Percentiles rank a stretch among this genome's conserved stretches.
These are phyloP conservation scores for Anniella stebbinsi DNA, from an alignment of 2,797 vertebrate species.

Conservation along the genomic window DNA sequence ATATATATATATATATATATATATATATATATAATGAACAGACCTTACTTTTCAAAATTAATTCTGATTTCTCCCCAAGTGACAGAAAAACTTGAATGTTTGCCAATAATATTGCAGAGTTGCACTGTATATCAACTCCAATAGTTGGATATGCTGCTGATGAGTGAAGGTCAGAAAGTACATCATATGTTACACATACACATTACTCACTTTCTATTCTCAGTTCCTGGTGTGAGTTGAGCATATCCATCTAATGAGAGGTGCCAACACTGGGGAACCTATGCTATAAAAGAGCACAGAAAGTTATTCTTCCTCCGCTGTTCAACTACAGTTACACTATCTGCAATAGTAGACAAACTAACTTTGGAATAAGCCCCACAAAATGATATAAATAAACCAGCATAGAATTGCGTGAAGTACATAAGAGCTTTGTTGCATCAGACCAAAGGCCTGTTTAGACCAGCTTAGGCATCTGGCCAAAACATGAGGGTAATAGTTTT, in stretches of 20 bases:
- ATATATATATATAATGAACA: no score
- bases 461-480: no score
- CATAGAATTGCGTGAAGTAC: background rate
- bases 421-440: background rate
- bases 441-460: background rate
- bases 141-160: background rate
- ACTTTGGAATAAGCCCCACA: background rate
- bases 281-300: background rate
- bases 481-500: background rate
- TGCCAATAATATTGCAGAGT: background rate
- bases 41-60: conserved; percentile 8
- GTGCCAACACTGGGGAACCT: background rate
- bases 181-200: conserved; percentile 23
- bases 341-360: background rate
- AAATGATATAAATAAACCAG: background rate
- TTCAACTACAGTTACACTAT: background rate
- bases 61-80: background rate
- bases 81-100: background rate
- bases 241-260: background rate
- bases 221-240: background rate
- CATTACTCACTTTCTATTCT: conserved; percentile 12
- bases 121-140: background rate
- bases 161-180: conserved; percentile 30
- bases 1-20: no score
- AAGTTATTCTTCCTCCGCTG: background rate